These are phyloP conservation scores for Hapalemur alaotrensis DNA, from an alignment of 2,797 vertebrate genomes.

Conservation along the genomic window DNA sequence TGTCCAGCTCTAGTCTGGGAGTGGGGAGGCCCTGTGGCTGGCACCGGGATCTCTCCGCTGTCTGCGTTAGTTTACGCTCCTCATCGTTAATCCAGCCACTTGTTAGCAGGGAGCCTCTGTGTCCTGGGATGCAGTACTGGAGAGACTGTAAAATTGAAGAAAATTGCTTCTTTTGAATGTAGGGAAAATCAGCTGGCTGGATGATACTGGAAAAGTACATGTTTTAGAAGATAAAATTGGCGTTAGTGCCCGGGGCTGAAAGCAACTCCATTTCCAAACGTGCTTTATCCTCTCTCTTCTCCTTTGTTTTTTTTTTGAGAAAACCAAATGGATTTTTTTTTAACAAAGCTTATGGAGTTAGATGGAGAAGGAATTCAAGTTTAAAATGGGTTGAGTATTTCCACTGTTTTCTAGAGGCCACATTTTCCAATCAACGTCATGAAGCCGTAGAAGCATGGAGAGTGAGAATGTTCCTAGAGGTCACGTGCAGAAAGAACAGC, in stretches of 20 bases:
- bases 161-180: constrained; percentile 38
- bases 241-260: not conserved
- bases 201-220: not conserved
- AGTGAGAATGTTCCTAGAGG: accelerated
- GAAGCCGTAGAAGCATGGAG: too few relatives aligned
- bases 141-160: constrained; percentile 49
- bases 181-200: constrained; percentile 40
- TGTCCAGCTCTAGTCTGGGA: accelerated
- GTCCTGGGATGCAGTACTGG: not conserved
- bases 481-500: not conserved
- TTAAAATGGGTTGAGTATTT: not conserved
- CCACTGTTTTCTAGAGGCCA: not conserved
- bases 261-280: not conserved
- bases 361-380: not conserved
- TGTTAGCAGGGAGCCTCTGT: not conserved
- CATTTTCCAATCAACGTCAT: not conserved
- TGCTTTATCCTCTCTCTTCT: not conserved
- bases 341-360: not conserved
- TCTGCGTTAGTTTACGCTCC: not conserved
- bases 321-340: not conserved
- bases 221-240: constrained; percentile 39
- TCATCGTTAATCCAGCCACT: not conserved
- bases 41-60: not conserved
- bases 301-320: not conserved
- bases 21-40: accelerated